These are phyloP conservation scores for Orchestes rusci DNA, from an alignment of 2,888 invertebrate species.

Conservation along the genomic window DNA sequence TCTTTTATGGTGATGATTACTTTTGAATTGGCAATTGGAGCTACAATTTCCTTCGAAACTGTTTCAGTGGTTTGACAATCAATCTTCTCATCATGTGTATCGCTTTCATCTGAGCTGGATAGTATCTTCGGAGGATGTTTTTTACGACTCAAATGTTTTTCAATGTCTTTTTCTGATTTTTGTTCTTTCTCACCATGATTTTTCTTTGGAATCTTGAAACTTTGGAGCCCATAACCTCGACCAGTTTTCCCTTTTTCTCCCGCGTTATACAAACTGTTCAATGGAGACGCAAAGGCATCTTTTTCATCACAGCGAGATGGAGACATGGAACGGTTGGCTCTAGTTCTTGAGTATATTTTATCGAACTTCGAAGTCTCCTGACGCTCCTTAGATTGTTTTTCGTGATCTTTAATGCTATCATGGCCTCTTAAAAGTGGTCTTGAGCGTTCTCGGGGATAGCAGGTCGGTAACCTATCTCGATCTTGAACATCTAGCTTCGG, in stretches of 20 bases:
- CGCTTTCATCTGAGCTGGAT: slow-evolving; percentile 14
- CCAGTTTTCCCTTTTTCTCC: slow-evolving; percentile 42
- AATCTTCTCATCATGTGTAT: slow-evolving; percentile 10
- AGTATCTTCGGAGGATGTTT: not conserved
- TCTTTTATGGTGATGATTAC: slow-evolving; percentile 1
- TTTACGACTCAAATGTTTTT: not conserved
- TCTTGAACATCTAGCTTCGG: slow-evolving; percentile 2
- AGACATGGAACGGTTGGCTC: slow-evolving; percentile 20
- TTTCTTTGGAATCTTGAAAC: slow-evolving; percentile 50
- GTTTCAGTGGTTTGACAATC: not conserved
- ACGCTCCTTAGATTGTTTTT: not conserved
- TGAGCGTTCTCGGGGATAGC: no score
- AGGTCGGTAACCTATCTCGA: slow-evolving; percentile 6
- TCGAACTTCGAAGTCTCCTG: slow-evolving; percentile 16
- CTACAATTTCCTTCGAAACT: not conserved
- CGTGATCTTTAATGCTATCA: no score
- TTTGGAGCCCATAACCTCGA: slow-evolving; percentile 46
- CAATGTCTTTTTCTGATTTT: slow-evolving; percentile 7
- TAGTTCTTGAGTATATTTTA: slow-evolving; percentile 27
- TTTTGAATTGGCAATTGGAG: not conserved
- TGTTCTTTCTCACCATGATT: slow-evolving; percentile 5
- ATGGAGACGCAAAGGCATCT: slow-evolving; percentile 44
- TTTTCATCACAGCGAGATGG: slow-evolving; percentile 8
- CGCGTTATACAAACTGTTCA: slow-evolving; percentile 46
- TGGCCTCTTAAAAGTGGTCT: no score